A percentile compares a stretch with the other conserved stretches of the same genome.
These are phyloP conservation scores for Arrhopalites spinosus DNA, from an alignment of 2,888 invertebrate genomes.

Conservation along the genomic window DNA sequence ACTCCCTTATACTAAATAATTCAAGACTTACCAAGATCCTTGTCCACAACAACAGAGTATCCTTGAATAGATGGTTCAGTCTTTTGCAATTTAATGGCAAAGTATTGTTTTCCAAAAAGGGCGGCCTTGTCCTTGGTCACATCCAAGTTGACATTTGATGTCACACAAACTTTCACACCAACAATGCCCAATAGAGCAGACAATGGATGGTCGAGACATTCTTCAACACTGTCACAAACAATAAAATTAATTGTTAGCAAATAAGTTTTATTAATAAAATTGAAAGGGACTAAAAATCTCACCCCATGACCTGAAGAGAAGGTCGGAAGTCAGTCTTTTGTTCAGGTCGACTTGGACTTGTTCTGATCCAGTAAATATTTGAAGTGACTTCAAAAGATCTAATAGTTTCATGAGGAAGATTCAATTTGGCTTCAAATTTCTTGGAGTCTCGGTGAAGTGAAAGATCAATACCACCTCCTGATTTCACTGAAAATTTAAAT, in stretches of 20 bases:
- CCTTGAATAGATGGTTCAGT: conserved; percentile 31
- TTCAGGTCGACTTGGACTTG: neutral
- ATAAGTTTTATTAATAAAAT: neutral
- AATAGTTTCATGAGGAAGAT: conserved; percentile 78
- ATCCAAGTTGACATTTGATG: conserved; percentile 39
- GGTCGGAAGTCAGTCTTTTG: neutral
- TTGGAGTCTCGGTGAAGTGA: conserved; percentile 64
- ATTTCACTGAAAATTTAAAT: too few relatives aligned
- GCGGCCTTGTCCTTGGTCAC: neutral
- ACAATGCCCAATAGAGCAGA: neutral
- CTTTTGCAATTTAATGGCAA: conserved; percentile 21
- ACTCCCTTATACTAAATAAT: too few relatives aligned
- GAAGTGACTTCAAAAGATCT: conserved; percentile 72
- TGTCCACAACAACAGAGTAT: conserved; percentile 9
- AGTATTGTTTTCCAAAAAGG: conserved; percentile 21
- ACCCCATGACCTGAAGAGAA: conserved; percentile 8
- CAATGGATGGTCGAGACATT: neutral
- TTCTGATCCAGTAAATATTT: conserved; percentile 57
- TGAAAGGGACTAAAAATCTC: neutral
- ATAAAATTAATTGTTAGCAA: neutral
- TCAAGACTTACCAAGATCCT: neutral
- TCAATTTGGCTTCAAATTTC: conserved; percentile 74
- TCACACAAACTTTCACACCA: conserved; percentile 36
- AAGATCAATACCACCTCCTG: conserved; percentile 66
- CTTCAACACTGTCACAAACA: neutral